Evolutionary conservation across 2,888 invertebrate species (phyloP), one percentile per base, ranked within the genome.

Genomic region (Hypercompe scribonia): DNA sequence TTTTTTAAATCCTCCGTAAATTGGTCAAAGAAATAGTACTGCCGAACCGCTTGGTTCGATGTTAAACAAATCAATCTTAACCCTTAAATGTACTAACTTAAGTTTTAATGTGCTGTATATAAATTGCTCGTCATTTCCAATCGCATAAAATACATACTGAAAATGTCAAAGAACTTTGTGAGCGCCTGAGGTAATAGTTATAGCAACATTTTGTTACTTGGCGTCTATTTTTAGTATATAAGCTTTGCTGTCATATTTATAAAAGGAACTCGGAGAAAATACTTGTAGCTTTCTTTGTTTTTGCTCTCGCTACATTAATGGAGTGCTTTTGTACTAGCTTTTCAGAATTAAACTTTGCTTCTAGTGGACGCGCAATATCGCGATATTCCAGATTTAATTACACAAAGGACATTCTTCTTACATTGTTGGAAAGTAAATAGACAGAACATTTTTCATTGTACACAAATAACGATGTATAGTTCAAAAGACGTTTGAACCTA

Each of bases 181-280:
- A 63, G 50, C 73, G 66, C 70, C 70, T 73, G 42, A 33, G 31
- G 31, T 71, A 72, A 79, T 74, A 71, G 69, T 64, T 71, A 75
- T 65, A 72, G 74, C 77, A 74, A 75, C 65, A 66, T 67, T 34
- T n/a, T 24, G 7, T 34, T 63, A 10, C 24, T 10, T 15, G 13
- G 31, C 69, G 36, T 61, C 67, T 66, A 31, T 39, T 33, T 50
- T 69, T 74, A 74, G 75, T 75, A 72, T 76, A 76, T 61, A 68
- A 28, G 58, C 72, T 76, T 85, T 77, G 77, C 74, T 71, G 81
- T 75, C 13, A 75, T 68, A 73, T 74, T 78, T 74, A 33, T 68
- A 58, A 64, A 39, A 81, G 85, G 83, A 75, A 71, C 74, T 77
- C 65, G 8, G 58, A 64, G 71, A 36, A 65, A 75, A 72, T 72